Conservation (phyloP, 1,140 invertebrate genomes). For the Heliothis virescens region DNA sequence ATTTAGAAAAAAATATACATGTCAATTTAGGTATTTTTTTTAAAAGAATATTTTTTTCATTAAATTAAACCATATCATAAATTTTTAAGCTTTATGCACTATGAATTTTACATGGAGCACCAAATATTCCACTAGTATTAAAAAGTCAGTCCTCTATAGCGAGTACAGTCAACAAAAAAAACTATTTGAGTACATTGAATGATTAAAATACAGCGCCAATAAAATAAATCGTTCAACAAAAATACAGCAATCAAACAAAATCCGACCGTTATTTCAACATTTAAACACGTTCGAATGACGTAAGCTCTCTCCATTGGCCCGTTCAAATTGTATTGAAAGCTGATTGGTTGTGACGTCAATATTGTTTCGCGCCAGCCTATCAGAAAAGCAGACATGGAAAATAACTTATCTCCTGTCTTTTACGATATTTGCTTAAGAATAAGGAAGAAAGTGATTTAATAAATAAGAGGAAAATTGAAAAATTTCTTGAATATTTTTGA, state of each 20-base stretch:
- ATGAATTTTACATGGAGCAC: too few relatives aligned
- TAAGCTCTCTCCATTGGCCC: conserved; percentile 19
- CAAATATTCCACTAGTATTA: too few relatives aligned
- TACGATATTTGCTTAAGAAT: conserved; percentile 18
- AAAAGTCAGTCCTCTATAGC: too few relatives aligned
- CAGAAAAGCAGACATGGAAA: too few relatives aligned
- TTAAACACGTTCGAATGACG: conserved; percentile 22
- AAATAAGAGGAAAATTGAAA: not conserved
- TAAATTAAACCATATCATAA: too few relatives aligned
- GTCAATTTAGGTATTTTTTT: too few relatives aligned
- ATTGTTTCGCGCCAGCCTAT: conserved; percentile 21
- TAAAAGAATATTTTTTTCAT: too few relatives aligned
- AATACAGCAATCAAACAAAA: too few relatives aligned
- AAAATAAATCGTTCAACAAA: not conserved
- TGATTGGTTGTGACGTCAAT: conserved; percentile 38
- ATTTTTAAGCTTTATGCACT: too few relatives aligned
- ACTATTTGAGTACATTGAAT: too few relatives aligned
- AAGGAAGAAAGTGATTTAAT: conserved; percentile 30
- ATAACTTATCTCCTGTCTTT: conserved; percentile 22
- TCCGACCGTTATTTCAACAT: not conserved
- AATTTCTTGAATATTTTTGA: not conserved
- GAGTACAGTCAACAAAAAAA: too few relatives aligned
- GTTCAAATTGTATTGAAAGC: conserved; percentile 25
- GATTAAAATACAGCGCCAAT: conserved; percentile 2
- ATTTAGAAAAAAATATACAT: too few relatives aligned